phyloP scores from a whole-genome alignment of 2,113 vertebrate species.

The pig (Sus scrofa) region T2T-Sscrofa CM000813.6:126021001-126021500 shows the following conservation, averaged over 20 bases:
- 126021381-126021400: conserved; percentile 34
- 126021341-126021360: background rate
- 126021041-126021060: background rate
- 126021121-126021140: background rate
- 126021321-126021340: background rate
- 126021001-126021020: background rate
- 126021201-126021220: background rate
- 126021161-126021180: background rate
- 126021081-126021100: background rate
- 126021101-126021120: background rate
- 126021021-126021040: background rate
- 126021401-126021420: background rate
- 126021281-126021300: background rate
- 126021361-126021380: background rate
- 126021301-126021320: conserved; percentile 15
- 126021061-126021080: background rate
- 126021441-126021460: conserved; percentile 9
- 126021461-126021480: too few species aligned
- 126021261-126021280: conserved; percentile 44
- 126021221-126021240: background rate
- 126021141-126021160: background rate
- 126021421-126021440: too few species aligned
- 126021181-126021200: conserved; percentile 38
- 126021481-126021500: too few species aligned
- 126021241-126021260: conserved; percentile 43